Conservation (phyloP, 2,113 vertebrate genomes). For the Scalopus aquaticus region DNA sequence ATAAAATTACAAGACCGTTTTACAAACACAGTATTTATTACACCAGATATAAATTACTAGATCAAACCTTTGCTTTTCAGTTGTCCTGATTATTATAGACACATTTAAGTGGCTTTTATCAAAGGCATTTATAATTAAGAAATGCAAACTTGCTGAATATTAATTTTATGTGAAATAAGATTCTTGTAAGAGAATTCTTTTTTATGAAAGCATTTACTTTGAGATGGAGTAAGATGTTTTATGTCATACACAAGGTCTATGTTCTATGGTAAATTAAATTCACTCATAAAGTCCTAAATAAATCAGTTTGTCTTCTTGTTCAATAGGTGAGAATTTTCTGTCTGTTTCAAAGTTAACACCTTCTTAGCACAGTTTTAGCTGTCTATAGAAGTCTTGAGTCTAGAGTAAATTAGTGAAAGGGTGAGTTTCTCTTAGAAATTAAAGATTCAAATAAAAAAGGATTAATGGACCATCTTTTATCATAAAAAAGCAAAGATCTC, state of each 20-base stretch:
- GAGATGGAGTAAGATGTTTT: background rate
- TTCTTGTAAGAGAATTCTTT: background rate
- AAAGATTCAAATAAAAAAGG: slow-evolving; percentile 26
- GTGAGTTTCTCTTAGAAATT: background rate
- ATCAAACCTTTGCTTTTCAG: background rate
- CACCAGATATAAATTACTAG: background rate
- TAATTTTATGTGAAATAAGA: background rate
- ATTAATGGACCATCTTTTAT: background rate
- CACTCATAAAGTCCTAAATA: background rate
- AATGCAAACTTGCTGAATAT: background rate
- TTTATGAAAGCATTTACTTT: background rate
- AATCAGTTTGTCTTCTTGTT: background rate
- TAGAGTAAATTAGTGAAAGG: slow-evolving; percentile 28
- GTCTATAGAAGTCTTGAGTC: background rate
- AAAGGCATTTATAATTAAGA: background rate
- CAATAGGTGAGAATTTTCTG: background rate
- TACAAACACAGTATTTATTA: background rate
- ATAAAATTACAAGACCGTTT: background rate
- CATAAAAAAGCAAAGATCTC: background rate
- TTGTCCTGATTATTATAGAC: background rate
- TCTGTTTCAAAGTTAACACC: slow-evolving; percentile 20
- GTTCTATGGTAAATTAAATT: background rate
- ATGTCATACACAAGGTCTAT: background rate
- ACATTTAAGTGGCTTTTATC: background rate
- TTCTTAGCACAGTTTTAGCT: slow-evolving; percentile 39